A percentile compares a stretch with the other conserved stretches of the same genome.
These are phyloP conservation scores for Sebastes iracundus DNA, from an alignment of 2,797 vertebrate species.

Conservation along the genomic window DNA sequence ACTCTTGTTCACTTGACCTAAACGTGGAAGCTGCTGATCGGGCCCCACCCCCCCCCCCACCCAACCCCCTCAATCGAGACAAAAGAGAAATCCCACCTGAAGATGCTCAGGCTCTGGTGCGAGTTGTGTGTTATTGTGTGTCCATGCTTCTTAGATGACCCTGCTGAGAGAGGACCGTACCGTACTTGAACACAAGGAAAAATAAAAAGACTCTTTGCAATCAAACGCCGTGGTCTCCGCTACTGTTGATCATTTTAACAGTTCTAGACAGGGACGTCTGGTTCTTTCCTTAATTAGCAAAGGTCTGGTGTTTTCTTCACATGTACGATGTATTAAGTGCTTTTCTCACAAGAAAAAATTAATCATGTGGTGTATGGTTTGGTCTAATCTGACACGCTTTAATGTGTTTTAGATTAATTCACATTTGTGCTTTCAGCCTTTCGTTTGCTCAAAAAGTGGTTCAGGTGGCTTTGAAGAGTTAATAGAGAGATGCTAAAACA, in stretches of 20 bases:
- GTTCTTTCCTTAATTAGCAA: not conserved
- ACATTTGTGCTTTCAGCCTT: not conserved
- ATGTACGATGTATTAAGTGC: not conserved
- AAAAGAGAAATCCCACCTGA: constrained; percentile 80
- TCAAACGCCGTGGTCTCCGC: constrained; percentile 55
- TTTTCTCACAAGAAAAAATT: not conserved
- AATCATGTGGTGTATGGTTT: not conserved
- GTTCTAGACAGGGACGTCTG: not conserved
- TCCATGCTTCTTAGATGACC: constrained; percentile 82
- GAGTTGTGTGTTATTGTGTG: constrained; percentile 83
- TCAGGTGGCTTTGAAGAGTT: constrained; percentile 31
- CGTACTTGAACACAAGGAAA: constrained; percentile 80
- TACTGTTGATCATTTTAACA: constrained; percentile 13
- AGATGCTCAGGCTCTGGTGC: constrained; percentile 83
- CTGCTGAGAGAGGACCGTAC: constrained; percentile 79
- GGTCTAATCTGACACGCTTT: constrained; percentile 14
- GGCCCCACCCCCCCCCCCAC: not conserved
- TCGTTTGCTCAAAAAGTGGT: constrained; percentile 14
- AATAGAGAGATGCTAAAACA: constrained; percentile 1
- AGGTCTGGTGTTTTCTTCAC: not conserved
- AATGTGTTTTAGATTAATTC: constrained; percentile 24
- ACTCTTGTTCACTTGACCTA: constrained; percentile 80
- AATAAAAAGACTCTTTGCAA: constrained; percentile 81
- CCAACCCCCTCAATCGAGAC: constrained; percentile 49
- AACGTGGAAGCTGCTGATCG: constrained; percentile 75